phyloP scores from a whole-genome alignment of 2,888 invertebrate genomes.

The Chesias legatella region DNA sequence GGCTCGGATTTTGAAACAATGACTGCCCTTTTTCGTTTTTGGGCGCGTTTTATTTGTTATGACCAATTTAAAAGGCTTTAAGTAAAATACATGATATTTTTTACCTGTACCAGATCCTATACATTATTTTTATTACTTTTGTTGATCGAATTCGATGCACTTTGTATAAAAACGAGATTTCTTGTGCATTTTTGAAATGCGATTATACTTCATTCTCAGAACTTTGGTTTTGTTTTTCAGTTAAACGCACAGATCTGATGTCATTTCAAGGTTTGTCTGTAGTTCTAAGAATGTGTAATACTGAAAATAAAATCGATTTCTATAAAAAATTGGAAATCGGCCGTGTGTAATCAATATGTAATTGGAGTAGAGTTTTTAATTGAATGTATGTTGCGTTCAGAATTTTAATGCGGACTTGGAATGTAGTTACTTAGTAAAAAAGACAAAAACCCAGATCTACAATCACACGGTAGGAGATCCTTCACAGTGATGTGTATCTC shows the following conservation, averaged over 20 bases:
- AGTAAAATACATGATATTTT: conserved; percentile 18
- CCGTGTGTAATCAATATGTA: conserved; percentile 26
- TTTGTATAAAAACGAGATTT: conserved; percentile 9
- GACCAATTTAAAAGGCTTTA: conserved; percentile 32
- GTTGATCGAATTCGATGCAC: conserved; percentile 6
- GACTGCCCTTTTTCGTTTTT: conserved; percentile 40
- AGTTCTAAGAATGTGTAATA: background rate
- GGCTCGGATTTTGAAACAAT: conserved; percentile 41
- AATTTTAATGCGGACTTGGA: conserved; percentile 25
- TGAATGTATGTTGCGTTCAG: conserved; percentile 23
- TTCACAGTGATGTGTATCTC: too few relatives aligned
- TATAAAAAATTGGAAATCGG: conserved; percentile 19
- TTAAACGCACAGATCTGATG: conserved; percentile 2
- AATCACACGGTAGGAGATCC: too few relatives aligned
- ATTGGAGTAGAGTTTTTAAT: conserved; percentile 28
- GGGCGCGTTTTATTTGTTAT: conserved; percentile 33
- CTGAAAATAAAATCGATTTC: conserved; percentile 1
- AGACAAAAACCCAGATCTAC: too few relatives aligned
- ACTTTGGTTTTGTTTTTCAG: conserved; percentile 3
- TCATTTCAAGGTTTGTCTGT: background rate
- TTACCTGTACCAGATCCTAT: conserved; percentile 4
- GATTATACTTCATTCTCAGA: conserved; percentile 3
- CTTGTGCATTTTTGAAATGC: conserved; percentile 1
- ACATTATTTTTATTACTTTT: conserved; percentile 14
- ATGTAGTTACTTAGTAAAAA: conserved; percentile 12